Base-by-base conservation (phyloP, 2,113 vertebrate genomes). In the Aviceda subcristata region DNA sequence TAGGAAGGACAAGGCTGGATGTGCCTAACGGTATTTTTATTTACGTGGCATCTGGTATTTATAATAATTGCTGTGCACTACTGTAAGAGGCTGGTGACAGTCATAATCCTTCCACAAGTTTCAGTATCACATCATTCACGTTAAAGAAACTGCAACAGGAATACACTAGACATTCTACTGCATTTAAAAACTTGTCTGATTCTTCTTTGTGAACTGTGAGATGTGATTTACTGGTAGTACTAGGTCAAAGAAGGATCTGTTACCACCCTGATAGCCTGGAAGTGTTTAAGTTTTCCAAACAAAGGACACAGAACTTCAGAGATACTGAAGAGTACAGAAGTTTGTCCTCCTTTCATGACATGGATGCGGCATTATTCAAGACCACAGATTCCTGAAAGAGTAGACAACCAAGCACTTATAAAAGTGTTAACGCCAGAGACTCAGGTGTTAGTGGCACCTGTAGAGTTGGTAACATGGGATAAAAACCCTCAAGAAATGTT, bases 71-170 rank as follows among this genome's bases (percentile, higher is more conserved):
- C 75, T 63, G 32, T 32, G 56, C 43, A 79, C 36, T 48, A 85
- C 86, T 76, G 11, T 55, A 76, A 97, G 93, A 92, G 89, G 83
- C 93, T 94, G 91, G 83, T 94, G 95, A 97, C 89, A 92, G 79
- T 64, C 5, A 4, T 72, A 94, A 95, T 86, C 95, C 91, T 94
- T 95, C 67, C 57, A 59, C 43, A 82, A 82, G 56, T 29, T 94
- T 79, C 66, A 50, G 41, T 38, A 82, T n/a, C 91, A 53, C 60
- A 78, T 24, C 36, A 43, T 41, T 89, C 68, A 80, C 5, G 1
- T 57, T 34, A 36, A 84, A 82, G 64, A 73, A 39, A 83, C 24
- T 8, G 9, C 69, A 90, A 82, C 34, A 56, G 39, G 57, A 91
- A 83, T 18, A 94, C 39, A 56, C 9, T 24, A 43, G 22, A 51